phyloP scores from a whole-genome alignment of 2,888 invertebrate species.

The Amiota communis region DNA sequence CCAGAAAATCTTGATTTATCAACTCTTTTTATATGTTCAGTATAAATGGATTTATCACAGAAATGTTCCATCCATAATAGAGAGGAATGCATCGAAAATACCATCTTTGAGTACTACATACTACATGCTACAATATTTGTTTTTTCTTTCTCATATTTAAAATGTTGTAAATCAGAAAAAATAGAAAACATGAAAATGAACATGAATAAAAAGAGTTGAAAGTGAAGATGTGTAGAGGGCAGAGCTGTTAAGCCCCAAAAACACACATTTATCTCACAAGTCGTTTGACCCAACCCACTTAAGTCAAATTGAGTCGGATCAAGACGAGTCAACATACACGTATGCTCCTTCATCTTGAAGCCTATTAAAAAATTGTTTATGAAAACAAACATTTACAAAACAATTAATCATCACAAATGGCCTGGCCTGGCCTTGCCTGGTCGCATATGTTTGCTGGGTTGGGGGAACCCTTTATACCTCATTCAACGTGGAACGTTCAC shows the following conservation, averaged over 20 bases:
- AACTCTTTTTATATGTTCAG: constrained; percentile 63
- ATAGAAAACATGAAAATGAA: constrained; percentile 26
- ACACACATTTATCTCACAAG: constrained; percentile 58
- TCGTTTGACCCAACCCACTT: constrained; percentile 62
- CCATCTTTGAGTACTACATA: constrained; percentile 5
- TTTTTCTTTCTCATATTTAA: constrained; percentile 7
- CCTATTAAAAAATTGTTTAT: constrained; percentile 70
- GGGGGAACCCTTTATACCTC: constrained; percentile 6
- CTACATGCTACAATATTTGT: background rate
- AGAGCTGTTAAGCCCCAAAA: constrained; percentile 40
- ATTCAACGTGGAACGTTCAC: background rate
- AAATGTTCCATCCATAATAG: constrained; percentile 16
- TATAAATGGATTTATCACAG: constrained; percentile 58
- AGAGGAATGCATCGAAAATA: constrained; percentile 29
- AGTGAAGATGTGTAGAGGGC: background rate
- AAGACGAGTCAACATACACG: constrained; percentile 32
- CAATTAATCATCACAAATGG: constrained; percentile 65
- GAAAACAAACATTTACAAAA: constrained; percentile 68
- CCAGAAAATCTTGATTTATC: constrained; percentile 64
- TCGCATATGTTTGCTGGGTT: constrained; percentile 2
- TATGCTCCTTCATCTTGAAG: constrained; percentile 38
- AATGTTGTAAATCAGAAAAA: constrained; percentile 21
- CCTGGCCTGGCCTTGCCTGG: constrained; percentile 38
- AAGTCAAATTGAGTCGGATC: constrained; percentile 28
- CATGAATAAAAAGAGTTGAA: constrained; percentile 9